Conservation (phyloP, 2,797 vertebrate species). For the Falco peregrinus region DNA sequence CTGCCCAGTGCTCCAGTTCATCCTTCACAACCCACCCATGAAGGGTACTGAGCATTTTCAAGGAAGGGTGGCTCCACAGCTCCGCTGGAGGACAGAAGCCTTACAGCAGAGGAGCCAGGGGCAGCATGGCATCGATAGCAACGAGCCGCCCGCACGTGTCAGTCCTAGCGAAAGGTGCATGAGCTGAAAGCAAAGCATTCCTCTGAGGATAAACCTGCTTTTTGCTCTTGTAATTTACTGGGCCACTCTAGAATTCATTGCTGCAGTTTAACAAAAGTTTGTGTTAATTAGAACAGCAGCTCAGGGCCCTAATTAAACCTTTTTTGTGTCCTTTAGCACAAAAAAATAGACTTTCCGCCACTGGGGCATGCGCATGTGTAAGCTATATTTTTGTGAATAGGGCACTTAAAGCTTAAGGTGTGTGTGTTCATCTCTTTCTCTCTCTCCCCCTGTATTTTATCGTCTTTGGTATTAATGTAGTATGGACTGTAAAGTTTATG, state of each 20-base stretch:
- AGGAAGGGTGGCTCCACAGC: background rate
- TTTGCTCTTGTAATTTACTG: conserved; percentile 16
- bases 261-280: background rate
- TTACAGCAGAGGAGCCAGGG: background rate
- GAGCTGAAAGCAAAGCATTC: conserved; percentile 18
- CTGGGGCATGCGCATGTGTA: conserved; percentile 32
- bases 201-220: background rate
- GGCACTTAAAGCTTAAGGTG: conserved; percentile 38
- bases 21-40: background rate
- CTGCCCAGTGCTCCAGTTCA: background rate
- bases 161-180: background rate
- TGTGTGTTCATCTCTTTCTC: background rate
- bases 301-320: conserved; percentile 24
- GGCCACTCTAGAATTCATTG: background rate
- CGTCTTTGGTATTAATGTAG: conserved; percentile 65
- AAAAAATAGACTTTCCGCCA: conserved; percentile 3
- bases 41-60: background rate
- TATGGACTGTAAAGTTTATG: conserved; percentile 70
- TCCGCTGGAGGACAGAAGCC: background rate
- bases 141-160: accelerated
- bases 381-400: conserved; percentile 43
- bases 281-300: background rate
- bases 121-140: accelerated
- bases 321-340: conserved; percentile 51
- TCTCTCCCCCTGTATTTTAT: background rate